Evolutionary conservation across 2,797 vertebrate species (phyloP), one percentile per base, ranked within the genome.

Genomic region (Ctenochaetus hawaiiensis): DNA sequence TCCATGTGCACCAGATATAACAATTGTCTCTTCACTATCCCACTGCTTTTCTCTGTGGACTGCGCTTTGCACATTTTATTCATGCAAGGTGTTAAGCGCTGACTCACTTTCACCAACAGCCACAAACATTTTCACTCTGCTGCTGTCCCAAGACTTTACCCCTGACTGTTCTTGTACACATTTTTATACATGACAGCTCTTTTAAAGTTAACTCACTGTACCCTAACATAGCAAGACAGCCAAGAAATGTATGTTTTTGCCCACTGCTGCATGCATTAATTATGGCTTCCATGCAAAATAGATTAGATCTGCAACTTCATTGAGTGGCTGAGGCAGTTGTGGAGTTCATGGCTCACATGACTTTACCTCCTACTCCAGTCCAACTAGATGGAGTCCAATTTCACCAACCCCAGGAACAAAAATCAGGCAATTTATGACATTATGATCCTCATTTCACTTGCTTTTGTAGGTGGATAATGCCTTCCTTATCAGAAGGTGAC

Each of bases 251-350:
- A 83, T 78, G 79, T 78, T 87, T 88, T 87, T 77, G 52, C 70
- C 80, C 14, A 0, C 77, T 72, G 61, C 77, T 13, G 77, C 87
- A 92, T 94, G 89, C 88, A 94, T 94, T 91, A 93, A 83, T 93
- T 70, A 94, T 92, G 72, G 65, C 23, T 62, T 76, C 77, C 91
- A 93, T 93, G 89, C 83, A 93, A 93, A 93, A 94, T 93, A 82
- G 75, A 93, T 94, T 84, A 89, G 81, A 86, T 68, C 72, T 84
- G 69, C 78, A 88, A 87, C 84, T 85, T 91, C 77, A 81, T 53
- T 82, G 89, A 87, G 85, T 80, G 79, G 82, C 71, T 39, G 65
- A 73, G 61, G 70, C 53, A 30, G 66, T 66, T 69, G 72, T 64
- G 49, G 67, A 78, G 63, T 83, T 82, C 70, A 80, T 20, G 57